Base-by-base conservation (phyloP, 2,797 vertebrate genomes). In the Vespertilio murinus region DNA sequence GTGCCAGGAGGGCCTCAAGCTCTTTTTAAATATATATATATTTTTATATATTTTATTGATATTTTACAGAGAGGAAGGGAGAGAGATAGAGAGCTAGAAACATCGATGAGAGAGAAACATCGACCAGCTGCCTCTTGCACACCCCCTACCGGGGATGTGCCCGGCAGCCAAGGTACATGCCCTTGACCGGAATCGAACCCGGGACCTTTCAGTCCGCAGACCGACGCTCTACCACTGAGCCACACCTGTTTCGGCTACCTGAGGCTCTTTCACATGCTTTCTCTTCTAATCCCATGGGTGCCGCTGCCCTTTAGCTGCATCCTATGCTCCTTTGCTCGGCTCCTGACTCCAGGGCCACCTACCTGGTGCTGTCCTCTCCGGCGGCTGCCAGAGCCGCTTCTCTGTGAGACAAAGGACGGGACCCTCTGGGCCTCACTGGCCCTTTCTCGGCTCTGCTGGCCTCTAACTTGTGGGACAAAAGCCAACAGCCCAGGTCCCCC, bases 241-340 rank as follows among this genome's bases (percentile, higher is more conserved):
- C n/a, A n/a, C n/a, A n/a, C n/a, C n/a, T n/a, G n/a, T n/a, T n/a
- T n/a, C n/a, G n/a, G n/a, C n/a, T n/a, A n/a, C n/a, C 42, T 42
- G 42, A 42, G 42, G 42, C 1, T 42, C 42, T 42, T 42, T 9
- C 42, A 42, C 42, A 0, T 8, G n/a, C 38, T 16, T 65, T 38
- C 79, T 47, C 56, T 65, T 33, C 38, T 65, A 17, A 45, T 28
- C 2, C 16, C 4, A 45, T 30, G 1, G 11, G 8, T 6, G 12
- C 69, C n/a, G 59, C n/a, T 0, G 2, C 61, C 59, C 78, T 12
- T 1, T 10, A 11, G 8, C 25, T 17, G 54, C 40, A 3, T 1
- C 3, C 33, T 8, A 42, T 8, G 3, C 38, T 75, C 47, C 56
- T n/a, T 42, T 83, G 38, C 38, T 28, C 30, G 30, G 17, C 23